phyloP scores from a whole-genome alignment of 2,888 invertebrate species.

The Lagria hirta region DNA sequence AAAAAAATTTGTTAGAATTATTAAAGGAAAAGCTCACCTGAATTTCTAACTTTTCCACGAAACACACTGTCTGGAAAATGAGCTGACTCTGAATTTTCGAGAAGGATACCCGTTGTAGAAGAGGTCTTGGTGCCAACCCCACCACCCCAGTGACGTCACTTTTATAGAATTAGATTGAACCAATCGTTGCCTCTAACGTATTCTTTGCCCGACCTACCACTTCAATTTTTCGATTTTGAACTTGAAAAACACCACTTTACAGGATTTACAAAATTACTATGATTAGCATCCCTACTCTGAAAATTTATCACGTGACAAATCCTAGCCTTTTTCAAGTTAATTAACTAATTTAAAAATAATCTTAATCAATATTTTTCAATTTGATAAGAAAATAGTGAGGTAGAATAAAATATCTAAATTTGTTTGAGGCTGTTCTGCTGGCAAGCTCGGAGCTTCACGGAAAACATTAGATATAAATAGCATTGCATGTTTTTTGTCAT shows the following conservation, averaged over 20 bases:
- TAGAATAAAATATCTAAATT: slow-evolving; percentile 13
- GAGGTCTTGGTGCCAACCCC: slow-evolving; percentile 46
- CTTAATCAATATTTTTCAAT: no score
- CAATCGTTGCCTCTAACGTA: slow-evolving; percentile 45
- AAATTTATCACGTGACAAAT: no score
- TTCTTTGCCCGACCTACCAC: slow-evolving; percentile 31
- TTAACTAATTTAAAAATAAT: no score
- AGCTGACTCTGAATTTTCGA: slow-evolving; percentile 48
- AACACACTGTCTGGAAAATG: slow-evolving; percentile 50
- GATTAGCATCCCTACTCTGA: no score
- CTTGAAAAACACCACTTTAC: no score
- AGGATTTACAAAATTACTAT: no score
- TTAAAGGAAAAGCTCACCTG: slow-evolving; percentile 21
- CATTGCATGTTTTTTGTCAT: slow-evolving; percentile 7
- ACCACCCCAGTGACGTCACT: slow-evolving; percentile 48
- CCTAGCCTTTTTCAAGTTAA: no score
- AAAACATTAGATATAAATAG: slow-evolving; percentile 11
- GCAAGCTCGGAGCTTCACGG: slow-evolving; percentile 4
- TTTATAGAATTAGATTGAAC: slow-evolving; percentile 41
- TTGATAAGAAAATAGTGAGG: no score
- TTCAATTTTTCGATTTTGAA: slow-evolving; percentile 27
- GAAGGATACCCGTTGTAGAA: slow-evolving; percentile 43
- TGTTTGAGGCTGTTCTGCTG: no score
- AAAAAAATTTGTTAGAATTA: not conserved
- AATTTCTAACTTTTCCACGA: slow-evolving; percentile 26